Percentiles rank a stretch among this genome's conserved stretches.
Conservation (phyloP, 2,113 vertebrate species). For the Tachuris rubrigastra region DNA sequence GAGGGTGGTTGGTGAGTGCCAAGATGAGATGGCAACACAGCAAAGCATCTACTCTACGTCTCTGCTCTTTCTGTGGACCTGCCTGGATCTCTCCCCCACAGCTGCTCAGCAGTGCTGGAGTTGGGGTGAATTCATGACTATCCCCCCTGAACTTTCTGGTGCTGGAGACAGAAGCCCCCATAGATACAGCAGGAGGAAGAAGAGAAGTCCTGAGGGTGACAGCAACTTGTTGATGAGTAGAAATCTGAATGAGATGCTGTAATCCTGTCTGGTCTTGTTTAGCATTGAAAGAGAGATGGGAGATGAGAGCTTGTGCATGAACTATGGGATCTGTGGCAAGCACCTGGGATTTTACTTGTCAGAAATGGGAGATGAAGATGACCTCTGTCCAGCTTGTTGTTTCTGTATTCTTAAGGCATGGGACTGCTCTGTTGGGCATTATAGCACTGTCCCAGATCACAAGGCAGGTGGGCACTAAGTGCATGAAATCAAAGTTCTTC, state of each 20-base stretch:
- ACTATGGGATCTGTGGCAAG: not conserved
- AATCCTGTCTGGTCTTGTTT: not conserved
- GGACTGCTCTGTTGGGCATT: not conserved
- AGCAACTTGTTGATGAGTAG: not conserved
- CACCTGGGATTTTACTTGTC: not conserved
- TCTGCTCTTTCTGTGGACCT: not conserved
- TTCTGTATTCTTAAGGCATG: not conserved
- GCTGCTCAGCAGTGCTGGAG: not conserved
- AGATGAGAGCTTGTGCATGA: not conserved
- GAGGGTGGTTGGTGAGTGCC: fast-evolving
- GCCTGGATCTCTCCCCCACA: not conserved
- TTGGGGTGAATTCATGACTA: not conserved
- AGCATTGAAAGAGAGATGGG: not conserved
- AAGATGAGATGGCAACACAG: not conserved
- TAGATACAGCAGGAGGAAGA: not conserved
- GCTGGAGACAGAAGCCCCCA: not conserved
- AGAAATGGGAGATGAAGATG: not conserved
- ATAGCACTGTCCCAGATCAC: not conserved
- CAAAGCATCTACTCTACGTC: not conserved
- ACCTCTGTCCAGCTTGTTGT: not conserved
- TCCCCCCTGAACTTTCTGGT: not conserved
- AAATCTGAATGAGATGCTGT: not conserved
- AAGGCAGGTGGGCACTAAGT: not conserved
- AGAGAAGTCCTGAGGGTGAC: not conserved
- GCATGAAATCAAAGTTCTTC: not conserved